Evolutionary conservation across 2,888 invertebrate species (phyloP).

Genomic region (Macaria notata): DNA sequence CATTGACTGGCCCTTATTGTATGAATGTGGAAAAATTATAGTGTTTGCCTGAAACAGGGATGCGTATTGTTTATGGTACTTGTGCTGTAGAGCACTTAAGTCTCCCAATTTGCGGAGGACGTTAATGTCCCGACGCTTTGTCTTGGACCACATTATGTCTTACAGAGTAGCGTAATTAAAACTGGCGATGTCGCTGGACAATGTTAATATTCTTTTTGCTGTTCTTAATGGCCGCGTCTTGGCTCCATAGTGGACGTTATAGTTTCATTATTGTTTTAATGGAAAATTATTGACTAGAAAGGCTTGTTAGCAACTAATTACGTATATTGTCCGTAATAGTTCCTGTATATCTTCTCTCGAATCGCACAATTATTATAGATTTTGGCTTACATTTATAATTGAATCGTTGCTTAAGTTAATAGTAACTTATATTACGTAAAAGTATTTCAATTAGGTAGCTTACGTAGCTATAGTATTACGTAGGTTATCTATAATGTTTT

Average conservation of each 20-base stretch:
- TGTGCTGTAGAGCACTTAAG: conserved; percentile 65
- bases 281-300: too few species aligned
- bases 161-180: conserved; percentile 73
- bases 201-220: conserved; percentile 43
- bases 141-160: conserved; percentile 68
- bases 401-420: too few species aligned
- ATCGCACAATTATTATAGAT: too few species aligned
- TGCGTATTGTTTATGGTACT: conserved; percentile 74
- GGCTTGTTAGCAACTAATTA: too few species aligned
- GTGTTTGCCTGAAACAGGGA: conserved; percentile 77
- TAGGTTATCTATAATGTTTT: too few species aligned
- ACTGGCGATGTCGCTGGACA: conserved; percentile 45
- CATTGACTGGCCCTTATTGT: conserved; percentile 82
- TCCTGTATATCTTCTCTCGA: too few species aligned
- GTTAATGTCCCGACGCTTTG: conserved; percentile 70
- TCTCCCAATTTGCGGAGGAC: conserved; percentile 71
- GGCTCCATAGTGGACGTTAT: conserved; percentile 5
- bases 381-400: too few species aligned
- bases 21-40: conserved; percentile 83
- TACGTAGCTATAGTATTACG: too few species aligned
- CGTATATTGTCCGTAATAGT: too few species aligned
- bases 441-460: too few species aligned
- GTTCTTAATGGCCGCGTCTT: conserved; percentile 27
- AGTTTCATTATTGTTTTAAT: neutral
- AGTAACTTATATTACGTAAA: too few species aligned